Percentiles rank a stretch among this genome's conserved stretches.
Conservation (phyloP, 2,888 invertebrate species). For the Spisula solida region DNA sequence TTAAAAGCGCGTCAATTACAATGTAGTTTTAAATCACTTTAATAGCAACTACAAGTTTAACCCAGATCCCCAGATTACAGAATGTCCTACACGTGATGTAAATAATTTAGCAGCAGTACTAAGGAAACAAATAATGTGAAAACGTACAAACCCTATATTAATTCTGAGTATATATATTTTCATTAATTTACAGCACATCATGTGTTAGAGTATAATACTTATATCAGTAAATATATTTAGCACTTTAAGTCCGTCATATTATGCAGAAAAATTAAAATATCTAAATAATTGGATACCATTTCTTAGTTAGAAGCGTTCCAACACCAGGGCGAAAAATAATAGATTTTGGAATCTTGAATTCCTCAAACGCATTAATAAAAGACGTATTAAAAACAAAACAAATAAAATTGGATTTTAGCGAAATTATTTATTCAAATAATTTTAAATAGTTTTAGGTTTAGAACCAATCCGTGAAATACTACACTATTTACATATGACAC, state of each 20-base stretch:
- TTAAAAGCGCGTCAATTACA: too few species aligned
- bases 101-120: too few species aligned
- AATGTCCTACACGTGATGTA: too few species aligned
- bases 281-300: not conserved
- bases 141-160: constrained; percentile 6
- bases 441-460: constrained; percentile 30
- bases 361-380: not conserved
- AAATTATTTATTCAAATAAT: not conserved
- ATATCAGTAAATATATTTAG: not conserved
- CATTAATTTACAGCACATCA: constrained; percentile 1
- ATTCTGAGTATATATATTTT: constrained; percentile 11
- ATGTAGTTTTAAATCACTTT: too few species aligned
- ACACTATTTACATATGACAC: constrained; percentile 32
- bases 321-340: not conserved
- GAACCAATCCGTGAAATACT: constrained; percentile 33
- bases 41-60: too few species aligned
- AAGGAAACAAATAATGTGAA: not conserved
- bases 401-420: constrained; percentile 15
- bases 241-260: not conserved
- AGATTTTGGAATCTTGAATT: not conserved
- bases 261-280: not conserved
- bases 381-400: not conserved
- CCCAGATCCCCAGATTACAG: too few species aligned
- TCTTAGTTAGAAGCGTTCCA: not conserved
- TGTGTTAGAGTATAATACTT: not conserved